Base-by-base conservation (phyloP, 37 sponge, comb jelly and placozoan species). In the Cliona cf. orientalis region DNA sequence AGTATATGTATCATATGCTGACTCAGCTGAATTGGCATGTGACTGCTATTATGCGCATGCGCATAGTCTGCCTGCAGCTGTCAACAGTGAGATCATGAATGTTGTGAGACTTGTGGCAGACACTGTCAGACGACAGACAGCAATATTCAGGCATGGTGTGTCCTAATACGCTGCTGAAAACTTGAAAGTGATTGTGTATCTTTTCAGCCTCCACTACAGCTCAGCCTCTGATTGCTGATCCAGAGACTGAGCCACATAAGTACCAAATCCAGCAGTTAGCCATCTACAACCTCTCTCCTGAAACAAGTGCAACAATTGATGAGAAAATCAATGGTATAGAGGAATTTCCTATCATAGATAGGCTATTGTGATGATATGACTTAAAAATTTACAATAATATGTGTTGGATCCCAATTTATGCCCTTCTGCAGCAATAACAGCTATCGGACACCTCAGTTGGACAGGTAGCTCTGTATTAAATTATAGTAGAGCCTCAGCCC, bases 361-460 rank as follows among this genome's bases (percentile, higher is more conserved):
- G 17, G 17, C 17, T 49, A 49, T 49, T 11, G 55, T 49, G n/a
- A n/a, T n/a, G n/a, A n/a, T n/a, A n/a, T n/a, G n/a, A n/a, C n/a
- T n/a, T n/a, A n/a, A n/a, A n/a, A n/a, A n/a, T n/a, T n/a, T n/a
- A n/a, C n/a, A n/a, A n/a, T n/a, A n/a, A n/a, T n/a, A n/a, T n/a
- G n/a, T n/a, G n/a, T n/a, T n/a, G n/a, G n/a, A n/a, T n/a, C n/a
- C n/a, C n/a, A n/a, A 69, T 42, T 42, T 66, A 37, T 29, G 36
- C 5, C 26, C 11, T 77, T 12, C 42, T 66, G 9, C 39, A 80
- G 88, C 76, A 69, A 75, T 87, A 56, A 45, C 57, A 67, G 57
- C 66, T 1, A 87, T 87, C 34, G 88, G 88, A 17, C 88, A 87
- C 42, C 58, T 87, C 32, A 31, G 73, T 21, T 87, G 88, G 88